Conservation (phyloP, 2,888 invertebrate species). For the Meteorus cinctellus region DNA sequence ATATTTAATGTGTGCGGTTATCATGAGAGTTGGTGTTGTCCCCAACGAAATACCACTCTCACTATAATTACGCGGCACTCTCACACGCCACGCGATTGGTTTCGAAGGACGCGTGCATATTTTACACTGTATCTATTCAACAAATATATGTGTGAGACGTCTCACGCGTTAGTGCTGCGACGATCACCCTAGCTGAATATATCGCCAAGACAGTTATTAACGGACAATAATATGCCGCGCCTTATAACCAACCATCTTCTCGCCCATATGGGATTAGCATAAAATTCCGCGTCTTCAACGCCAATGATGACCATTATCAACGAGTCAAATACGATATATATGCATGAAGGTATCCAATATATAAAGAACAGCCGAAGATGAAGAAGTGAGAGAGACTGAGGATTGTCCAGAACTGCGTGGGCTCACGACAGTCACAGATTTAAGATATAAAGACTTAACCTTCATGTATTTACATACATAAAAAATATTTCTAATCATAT, state of each 20-base stretch:
- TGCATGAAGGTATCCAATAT: no score
- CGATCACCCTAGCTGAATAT: conserved; percentile 24
- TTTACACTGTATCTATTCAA: background rate
- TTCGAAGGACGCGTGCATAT: background rate
- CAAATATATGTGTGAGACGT: conserved; percentile 12
- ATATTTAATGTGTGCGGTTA: conserved; percentile 6
- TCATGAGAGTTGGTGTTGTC: conserved; percentile 23
- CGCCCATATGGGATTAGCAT: conserved; percentile 61
- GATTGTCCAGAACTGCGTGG: conserved; percentile 22
- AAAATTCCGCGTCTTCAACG: conserved; percentile 59
- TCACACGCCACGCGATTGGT: conserved; percentile 14
- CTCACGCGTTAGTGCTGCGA: background rate
- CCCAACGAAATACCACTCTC: conserved; percentile 47
- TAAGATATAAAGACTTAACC: no score
- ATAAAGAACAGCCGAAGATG: no score
- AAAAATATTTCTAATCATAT: no score
- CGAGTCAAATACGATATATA: background rate
- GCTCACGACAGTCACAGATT: conserved; percentile 38
- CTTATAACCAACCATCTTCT: conserved; percentile 45
- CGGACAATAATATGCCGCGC: conserved; percentile 62
- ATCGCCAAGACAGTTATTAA: conserved; percentile 58
- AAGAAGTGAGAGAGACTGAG: conserved; percentile 29
- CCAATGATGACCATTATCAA: conserved; percentile 53
- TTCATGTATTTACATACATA: no score
- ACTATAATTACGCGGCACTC: conserved; percentile 60